Conservation (phyloP, 1,140 invertebrate species). For the Calycopis cecrops region DNA sequence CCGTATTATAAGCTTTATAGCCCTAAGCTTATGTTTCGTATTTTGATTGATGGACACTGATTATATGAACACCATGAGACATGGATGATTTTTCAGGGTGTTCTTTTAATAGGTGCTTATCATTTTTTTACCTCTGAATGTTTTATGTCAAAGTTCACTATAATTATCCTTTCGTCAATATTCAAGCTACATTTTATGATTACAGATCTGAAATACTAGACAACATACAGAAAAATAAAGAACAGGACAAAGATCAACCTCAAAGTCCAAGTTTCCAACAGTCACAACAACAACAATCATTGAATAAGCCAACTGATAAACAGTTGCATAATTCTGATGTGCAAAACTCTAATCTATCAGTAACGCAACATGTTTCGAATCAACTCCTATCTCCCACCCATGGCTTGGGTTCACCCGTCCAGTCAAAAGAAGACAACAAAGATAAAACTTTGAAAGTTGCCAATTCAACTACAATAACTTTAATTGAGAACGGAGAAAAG, state of each 20-base stretch:
- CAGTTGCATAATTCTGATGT: conserved; percentile 33
- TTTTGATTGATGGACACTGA: too few species aligned
- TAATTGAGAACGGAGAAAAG: conserved; percentile 60
- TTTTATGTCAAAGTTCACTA: too few species aligned
- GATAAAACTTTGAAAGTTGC: conserved; percentile 64
- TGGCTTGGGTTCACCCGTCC: conserved; percentile 34
- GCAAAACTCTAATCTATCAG: conserved; percentile 43
- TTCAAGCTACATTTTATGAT: conserved; percentile 22
- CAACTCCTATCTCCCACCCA: conserved; percentile 52
- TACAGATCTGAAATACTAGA: conserved; percentile 66
- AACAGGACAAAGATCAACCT: conserved; percentile 56
- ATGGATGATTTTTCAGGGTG: too few species aligned
- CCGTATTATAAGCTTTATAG: too few species aligned
- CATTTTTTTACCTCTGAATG: too few species aligned
- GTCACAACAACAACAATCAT: conserved; percentile 42
- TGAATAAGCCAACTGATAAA: conserved; percentile 49
- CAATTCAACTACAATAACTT: conserved; percentile 64
- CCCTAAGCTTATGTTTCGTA: too few species aligned
- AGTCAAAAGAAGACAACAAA: conserved; percentile 55
- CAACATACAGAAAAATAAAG: conserved; percentile 61
- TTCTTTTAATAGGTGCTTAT: too few species aligned
- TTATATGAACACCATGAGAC: too few species aligned
- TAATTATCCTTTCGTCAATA: too few species aligned
- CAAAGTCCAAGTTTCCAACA: conserved; percentile 46
- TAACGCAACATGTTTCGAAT: conserved; percentile 60